Conservation (phyloP, 2,888 invertebrate species). For the Alloscopus bannaensis region DNA sequence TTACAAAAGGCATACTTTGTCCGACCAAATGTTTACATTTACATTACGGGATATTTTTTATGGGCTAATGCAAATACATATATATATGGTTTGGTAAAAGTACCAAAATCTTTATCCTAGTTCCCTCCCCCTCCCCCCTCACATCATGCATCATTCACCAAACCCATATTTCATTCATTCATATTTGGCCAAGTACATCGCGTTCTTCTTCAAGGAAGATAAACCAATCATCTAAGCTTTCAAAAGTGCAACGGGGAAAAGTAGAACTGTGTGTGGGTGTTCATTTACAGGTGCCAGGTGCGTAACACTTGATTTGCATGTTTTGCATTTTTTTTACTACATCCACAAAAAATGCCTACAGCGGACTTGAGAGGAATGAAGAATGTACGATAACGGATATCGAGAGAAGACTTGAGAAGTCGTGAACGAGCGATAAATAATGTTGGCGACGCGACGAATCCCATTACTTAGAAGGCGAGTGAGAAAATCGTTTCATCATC, state of each 20-base stretch:
- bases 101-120: slow-evolving; percentile 35
- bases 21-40: slow-evolving; percentile 8
- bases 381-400: background rate
- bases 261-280: too few relatives aligned
- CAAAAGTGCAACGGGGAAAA: too few relatives aligned
- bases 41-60: slow-evolving; percentile 40
- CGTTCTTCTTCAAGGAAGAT: too few relatives aligned
- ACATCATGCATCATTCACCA: background rate
- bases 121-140: background rate
- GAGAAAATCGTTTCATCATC: slow-evolving; percentile 1
- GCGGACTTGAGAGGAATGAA: background rate
- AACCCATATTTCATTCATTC: background rate
- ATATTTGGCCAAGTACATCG: too few relatives aligned
- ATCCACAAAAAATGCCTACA: background rate
- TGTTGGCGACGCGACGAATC: background rate
- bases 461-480: background rate
- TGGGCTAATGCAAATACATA: slow-evolving; percentile 19
- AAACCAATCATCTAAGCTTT: too few relatives aligned
- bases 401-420: background rate
- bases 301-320: background rate
- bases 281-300: too few relatives aligned
- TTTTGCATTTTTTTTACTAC: background rate
- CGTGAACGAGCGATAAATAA: background rate
- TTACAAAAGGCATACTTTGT: background rate
- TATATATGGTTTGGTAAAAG: too few relatives aligned